phyloP scores from a whole-genome alignment of 2,113 vertebrate genomes.

The Scophthalmus maximus region DNA sequence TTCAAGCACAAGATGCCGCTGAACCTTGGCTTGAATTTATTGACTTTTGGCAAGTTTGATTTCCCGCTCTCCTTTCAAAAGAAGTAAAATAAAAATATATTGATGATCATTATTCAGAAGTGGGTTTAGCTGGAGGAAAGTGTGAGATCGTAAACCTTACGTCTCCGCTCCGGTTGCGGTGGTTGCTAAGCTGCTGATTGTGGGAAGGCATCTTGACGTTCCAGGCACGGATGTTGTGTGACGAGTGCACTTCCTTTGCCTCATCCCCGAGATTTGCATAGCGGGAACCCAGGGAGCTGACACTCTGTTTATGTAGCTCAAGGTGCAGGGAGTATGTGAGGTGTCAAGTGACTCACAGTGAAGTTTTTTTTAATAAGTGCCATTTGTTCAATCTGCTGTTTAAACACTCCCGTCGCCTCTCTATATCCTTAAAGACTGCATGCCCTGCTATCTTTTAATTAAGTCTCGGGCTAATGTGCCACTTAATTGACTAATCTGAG shows the following conservation, averaged over 20 bases:
- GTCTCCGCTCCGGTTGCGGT: conserved; percentile 40
- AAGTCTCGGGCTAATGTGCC: conserved; percentile 85
- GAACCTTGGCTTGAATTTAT: conserved; percentile 13
- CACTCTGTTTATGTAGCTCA: conserved; percentile 84
- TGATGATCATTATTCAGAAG: conserved; percentile 31
- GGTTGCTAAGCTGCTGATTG: conserved; percentile 65
- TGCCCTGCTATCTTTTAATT: conserved; percentile 86
- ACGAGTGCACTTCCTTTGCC: conserved; percentile 55
- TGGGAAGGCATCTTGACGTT: conserved; percentile 63
- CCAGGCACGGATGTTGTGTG: conserved; percentile 61
- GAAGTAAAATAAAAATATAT: no score
- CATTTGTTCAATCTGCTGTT: conserved; percentile 86
- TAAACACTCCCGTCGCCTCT: conserved; percentile 81
- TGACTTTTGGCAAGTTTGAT: conserved; percentile 29
- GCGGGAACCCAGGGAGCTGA: conserved; percentile 76
- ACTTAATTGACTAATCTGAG: conserved; percentile 87
- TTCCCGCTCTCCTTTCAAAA: conserved; percentile 19
- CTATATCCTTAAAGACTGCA: conserved; percentile 81
- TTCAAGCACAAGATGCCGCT: conserved; percentile 19
- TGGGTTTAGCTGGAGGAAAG: not conserved
- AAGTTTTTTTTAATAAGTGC: conserved; percentile 84
- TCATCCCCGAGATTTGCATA: conserved; percentile 79
- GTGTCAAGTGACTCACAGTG: conserved; percentile 85
- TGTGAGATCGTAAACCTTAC: conserved; percentile 28
- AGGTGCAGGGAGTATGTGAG: conserved; percentile 77